Conservation (phyloP, 2,797 vertebrate genomes). For the Sebastes trivittatus region DNA sequence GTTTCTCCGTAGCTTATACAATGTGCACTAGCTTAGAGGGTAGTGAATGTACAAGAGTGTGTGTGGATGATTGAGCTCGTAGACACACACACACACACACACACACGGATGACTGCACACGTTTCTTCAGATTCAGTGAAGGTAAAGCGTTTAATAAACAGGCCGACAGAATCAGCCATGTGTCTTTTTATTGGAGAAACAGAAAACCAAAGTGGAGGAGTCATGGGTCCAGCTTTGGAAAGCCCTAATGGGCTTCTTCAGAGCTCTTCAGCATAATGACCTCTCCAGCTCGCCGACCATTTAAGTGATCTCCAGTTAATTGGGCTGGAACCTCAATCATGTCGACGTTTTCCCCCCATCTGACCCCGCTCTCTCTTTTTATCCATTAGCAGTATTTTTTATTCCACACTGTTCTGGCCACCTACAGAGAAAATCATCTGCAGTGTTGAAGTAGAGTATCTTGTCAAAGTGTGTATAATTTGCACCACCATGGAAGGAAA, state of each 20-base stretch:
- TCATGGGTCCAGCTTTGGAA: conserved; percentile 41
- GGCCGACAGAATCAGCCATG: neutral
- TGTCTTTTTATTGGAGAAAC: conserved; percentile 36
- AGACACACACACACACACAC: neutral
- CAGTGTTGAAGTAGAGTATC: conserved; percentile 13
- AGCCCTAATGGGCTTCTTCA: conserved; percentile 61
- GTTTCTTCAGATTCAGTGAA: neutral
- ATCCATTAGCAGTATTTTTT: conserved; percentile 55
- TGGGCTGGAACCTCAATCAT: conserved; percentile 70
- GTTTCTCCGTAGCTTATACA: conserved; percentile 10
- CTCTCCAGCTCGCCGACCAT: conserved; percentile 58
- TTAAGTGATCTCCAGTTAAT: conserved; percentile 78
- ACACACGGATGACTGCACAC: neutral
- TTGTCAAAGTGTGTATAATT: conserved; percentile 15
- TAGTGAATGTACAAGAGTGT: neutral
- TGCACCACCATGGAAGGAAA: neutral
- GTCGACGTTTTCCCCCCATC: conserved; percentile 13
- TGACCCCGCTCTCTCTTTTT: conserved; percentile 43
- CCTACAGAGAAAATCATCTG: conserved; percentile 15
- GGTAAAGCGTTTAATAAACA: conserved; percentile 29
- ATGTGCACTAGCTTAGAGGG: neutral
- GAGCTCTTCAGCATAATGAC: conserved; percentile 68
- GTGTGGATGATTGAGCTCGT: neutral
- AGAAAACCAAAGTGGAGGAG: conserved; percentile 38
- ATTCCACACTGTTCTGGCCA: neutral